Percentiles rank a stretch among this genome's conserved stretches.
These are phyloP conservation scores for Cotesia typhae DNA, from an alignment of 1,140 invertebrate species.

Conservation along the genomic window DNA sequence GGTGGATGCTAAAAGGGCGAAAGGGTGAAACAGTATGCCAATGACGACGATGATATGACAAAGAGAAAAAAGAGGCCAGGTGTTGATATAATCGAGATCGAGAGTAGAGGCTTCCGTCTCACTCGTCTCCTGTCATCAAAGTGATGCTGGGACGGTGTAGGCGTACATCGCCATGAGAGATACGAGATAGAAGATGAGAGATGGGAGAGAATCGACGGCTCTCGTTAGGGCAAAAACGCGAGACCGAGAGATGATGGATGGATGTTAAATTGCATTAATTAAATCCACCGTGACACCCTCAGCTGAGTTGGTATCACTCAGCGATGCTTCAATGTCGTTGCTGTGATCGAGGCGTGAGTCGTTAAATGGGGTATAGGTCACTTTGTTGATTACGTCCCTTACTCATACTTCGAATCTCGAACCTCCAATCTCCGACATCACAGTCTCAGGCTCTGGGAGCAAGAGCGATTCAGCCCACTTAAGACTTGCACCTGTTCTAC, in stretches of 20 bases:
- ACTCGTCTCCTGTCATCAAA: conserved; percentile 56
- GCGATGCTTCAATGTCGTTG: conserved; percentile 37
- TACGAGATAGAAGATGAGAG: too few relatives aligned
- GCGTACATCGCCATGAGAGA: conserved; percentile 23
- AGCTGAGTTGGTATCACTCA: conserved; percentile 52
- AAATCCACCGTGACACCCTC: conserved; percentile 63
- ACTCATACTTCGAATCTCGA: not conserved
- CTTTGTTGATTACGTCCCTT: conserved; percentile 55
- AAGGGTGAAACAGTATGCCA: conserved; percentile 6
- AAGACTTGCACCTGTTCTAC: conserved; percentile 34
- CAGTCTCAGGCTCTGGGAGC: not conserved
- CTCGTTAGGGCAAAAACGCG: conserved; percentile 65
- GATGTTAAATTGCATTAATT: conserved; percentile 67
- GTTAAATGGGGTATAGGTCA: conserved; percentile 53
- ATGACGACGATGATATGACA: too few relatives aligned
- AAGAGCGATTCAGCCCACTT: conserved; percentile 4
- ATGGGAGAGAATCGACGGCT: conserved; percentile 38
- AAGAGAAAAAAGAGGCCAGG: conserved; percentile 36
- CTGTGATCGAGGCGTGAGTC: conserved; percentile 53
- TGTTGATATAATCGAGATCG: conserved; percentile 54
- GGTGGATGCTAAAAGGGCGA: not conserved
- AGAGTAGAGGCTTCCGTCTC: too few relatives aligned
- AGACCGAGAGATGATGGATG: conserved; percentile 65
- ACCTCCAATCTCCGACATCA: conserved; percentile 7
- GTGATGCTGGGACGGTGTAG: conserved; percentile 38